Base-by-base conservation (phyloP, 2,113 vertebrate genomes). In the Rousettus leschenaultii region DNA sequence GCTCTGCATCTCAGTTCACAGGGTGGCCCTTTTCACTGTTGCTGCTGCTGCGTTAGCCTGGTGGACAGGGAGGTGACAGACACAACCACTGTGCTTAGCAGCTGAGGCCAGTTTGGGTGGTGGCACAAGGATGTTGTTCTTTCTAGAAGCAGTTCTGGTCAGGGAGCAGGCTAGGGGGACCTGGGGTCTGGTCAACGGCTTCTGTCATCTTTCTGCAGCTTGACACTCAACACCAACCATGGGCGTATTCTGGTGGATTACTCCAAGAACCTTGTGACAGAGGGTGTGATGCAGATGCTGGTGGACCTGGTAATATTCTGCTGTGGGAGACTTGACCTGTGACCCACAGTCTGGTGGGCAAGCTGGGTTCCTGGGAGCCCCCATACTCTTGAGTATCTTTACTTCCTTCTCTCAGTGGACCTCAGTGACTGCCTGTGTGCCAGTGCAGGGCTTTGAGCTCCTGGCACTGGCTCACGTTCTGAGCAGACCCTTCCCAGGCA, bases 191-290 rank as follows among this genome's bases (percentile, higher is more conserved):
- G 75, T 89, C 80, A 82, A 30, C 14, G 40, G 86, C 45, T 21
- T 89, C 19, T 92, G 40, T 18, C 79, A 51, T 97, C 18, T 98
- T 94, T 98, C 71, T 55, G 82, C 98, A 99, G 99, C 93, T 96
- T 99, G 95, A 98, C 96, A 15, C 97, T 99, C 89, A 98, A 99
- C 83, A 99, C 99, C 14, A 98, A 99, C 22, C 99, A 99, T 98
- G 99, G 99, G 15, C 99, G 99, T 38, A 99, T 99, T 96, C 98
- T 99, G 77, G 97, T 99, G 98, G 99, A 99, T 98, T 99, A 99
- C 97, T 99, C 99, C 2, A 99, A 99, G 98, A 99, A 99, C 97
- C 99, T 99, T 1, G 95, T 99, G 97, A 99, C 99, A 0, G 99
- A 99, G 86, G 99, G 99, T 0, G 99, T 99, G 95, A 98, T 99